Base-by-base conservation (phyloP, 2,797 vertebrate species). In the Lagodon rhomboides region DNA sequence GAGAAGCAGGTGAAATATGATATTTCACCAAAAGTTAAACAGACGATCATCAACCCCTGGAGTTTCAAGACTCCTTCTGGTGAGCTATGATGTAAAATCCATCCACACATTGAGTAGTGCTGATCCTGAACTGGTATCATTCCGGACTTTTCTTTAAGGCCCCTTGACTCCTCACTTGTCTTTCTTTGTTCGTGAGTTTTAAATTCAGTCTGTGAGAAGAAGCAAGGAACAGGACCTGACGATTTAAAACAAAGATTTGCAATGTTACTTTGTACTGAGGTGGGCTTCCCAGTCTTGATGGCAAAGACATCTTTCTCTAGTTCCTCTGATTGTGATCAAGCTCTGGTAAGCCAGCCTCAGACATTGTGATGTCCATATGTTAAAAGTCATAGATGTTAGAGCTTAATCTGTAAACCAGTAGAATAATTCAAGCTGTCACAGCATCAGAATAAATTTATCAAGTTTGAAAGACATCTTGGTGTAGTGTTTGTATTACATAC, bases 391-490 rank as follows among this genome's bases (percentile, higher is more conserved):
- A 27, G 17, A 72, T 75, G 34, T 23, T 20, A 59, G 53, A 13
- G 22, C 67, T 68, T n/a, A 25, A 77, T 66, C 23, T 68, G 25
- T 64, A 25, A 62, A 73, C 60, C n/a, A 68, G 4, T 49, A 53
- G 34, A 51, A 69, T 23, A 49, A 75, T 22, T 30, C 27, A 63
- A 55, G 66, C 41, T 62, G 63, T 66, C 62, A 63, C 27, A 44
- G 55, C 56, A 22, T 78, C 75, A 80, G n/a, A 88, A 85, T 89
- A 88, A 87, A 86, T 20, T 54, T 18, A 60, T 67, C 16, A 9
- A 18, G 22, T 63, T 73, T 82, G 38, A 65, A 60, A 73, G 18
- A 4, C 1, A 0, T 18, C 3, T 22, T 55, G 20, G 13, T 22
- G 51, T 20, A 44, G 0, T 59, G 20, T 63, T 66, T 77, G 38